Percentiles rank a stretch among this genome's conserved stretches.
These are phyloP conservation scores for Mellilla xanthometata DNA, from an alignment of 2,888 invertebrate genomes.

Conservation along the genomic window DNA sequence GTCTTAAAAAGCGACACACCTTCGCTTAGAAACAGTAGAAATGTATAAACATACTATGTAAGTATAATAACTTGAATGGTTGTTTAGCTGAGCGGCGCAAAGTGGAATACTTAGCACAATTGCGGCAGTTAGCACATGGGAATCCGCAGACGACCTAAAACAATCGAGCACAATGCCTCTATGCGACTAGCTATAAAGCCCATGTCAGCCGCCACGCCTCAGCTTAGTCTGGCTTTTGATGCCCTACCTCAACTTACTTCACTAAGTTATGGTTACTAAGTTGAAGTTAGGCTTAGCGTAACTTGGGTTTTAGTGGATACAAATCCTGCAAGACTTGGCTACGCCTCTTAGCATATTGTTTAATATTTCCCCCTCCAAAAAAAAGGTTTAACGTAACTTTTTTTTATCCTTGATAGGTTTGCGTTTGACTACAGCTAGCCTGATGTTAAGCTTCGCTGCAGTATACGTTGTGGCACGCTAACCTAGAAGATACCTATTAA, in stretches of 20 bases:
- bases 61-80: slow-evolving; percentile 5
- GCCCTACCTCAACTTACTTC: neutral
- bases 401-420: too few relatives aligned
- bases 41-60: neutral
- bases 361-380: too few relatives aligned
- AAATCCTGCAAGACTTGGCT: too few relatives aligned
- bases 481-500: too few relatives aligned
- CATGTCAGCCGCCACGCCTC: neutral
- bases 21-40: neutral
- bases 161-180: slow-evolving; percentile 14
- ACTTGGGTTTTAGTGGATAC: too few relatives aligned
- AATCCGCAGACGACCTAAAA: slow-evolving; percentile 21
- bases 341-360: too few relatives aligned
- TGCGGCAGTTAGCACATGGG: slow-evolving; percentile 22
- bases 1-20: neutral
- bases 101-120: slow-evolving; percentile 17
- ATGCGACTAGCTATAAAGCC: neutral
- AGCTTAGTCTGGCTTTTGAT: neutral
- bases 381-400: too few relatives aligned
- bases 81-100: slow-evolving; percentile 19
- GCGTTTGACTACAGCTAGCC: too few relatives aligned
- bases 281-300: too few relatives aligned
- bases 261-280: too few relatives aligned
- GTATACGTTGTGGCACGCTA: too few relatives aligned
- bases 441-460: too few relatives aligned